Base-by-base conservation (phyloP, 2,888 invertebrate genomes). In the Luperina testacea region DNA sequence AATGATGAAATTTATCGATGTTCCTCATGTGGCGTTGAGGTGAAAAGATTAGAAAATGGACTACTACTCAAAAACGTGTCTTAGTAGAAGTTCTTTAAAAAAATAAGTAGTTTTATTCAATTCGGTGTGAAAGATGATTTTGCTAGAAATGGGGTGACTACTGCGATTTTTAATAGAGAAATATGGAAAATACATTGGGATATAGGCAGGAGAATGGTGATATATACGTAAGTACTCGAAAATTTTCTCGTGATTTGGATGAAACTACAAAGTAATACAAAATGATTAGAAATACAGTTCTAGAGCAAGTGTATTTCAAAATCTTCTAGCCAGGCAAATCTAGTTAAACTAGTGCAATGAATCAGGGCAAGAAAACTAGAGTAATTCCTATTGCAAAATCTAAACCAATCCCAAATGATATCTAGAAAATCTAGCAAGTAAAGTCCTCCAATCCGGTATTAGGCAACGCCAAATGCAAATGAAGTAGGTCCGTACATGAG, bases 401-500 rank as follows among this genome's bases (percentile, higher is more conserved):
- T n/a, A n/a, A 59, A 64, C 11, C 63, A 59, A 69, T 82, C n/a
- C 32, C 32, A 65, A 72, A 73, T 45, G 1, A 45, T 61, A 77
- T 85, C 73, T 64, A 11, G 20, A 32, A 74, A 73, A 83, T 77
- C 27, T 61, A 78, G 24, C 45, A 24, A 59, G 70, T 86, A 45
- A 61, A 73, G 64, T 27, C 63, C 48, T 65, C 17, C 38, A n/a
- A 77, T 87, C 78, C 87, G 72, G 67, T 69, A 59, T 81, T 74
- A 42, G 57, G 76, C 64, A 78, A 81, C 64, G 8, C 7, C 2
- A 24, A 74, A 85, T 85, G 84, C 81, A 87, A 87, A 85, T 87
- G 42, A 69, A 53, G 63, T 65, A n/a, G 59, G 32, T 67, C 45
- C 32, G 15, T 42, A 61, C 27, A 27, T 45, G 72, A 53, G 24